phyloP scores from a whole-genome alignment of 2,797 vertebrate species.

The Falco novaeseelandiae region DNA sequence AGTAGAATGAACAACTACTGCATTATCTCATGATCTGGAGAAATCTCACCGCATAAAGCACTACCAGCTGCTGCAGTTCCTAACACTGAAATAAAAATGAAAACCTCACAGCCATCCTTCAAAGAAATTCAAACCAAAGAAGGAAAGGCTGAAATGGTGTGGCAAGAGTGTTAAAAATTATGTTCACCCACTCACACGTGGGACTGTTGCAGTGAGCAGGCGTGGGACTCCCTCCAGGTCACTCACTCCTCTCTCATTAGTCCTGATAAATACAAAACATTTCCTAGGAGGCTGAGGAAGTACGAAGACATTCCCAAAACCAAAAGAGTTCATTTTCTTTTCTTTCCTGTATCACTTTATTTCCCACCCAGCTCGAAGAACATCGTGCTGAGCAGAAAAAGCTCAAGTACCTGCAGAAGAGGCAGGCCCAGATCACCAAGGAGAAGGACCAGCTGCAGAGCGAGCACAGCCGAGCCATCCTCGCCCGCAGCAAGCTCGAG shows the following conservation, averaged over 20 bases:
- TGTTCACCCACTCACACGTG: background rate
- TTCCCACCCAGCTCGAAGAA: slow-evolving; percentile 76
- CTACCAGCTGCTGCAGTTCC: background rate
- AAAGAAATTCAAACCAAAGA: background rate
- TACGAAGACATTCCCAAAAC: background rate
- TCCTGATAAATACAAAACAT: background rate
- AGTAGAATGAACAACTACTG: background rate
- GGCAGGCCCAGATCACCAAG: slow-evolving; percentile 78
- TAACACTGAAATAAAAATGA: background rate
- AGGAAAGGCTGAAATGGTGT: background rate
- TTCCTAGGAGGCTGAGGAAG: background rate
- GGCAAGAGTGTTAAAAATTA: background rate
- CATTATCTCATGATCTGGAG: background rate
- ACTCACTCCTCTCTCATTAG: background rate
- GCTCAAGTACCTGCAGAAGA: slow-evolving; percentile 83
- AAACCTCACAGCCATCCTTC: background rate
- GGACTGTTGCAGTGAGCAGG: background rate
- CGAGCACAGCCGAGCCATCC: slow-evolving; percentile 82
- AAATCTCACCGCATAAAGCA: background rate
- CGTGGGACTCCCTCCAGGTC: background rate
- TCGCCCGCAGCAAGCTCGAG: slow-evolving; percentile 89
- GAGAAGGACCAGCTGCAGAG: slow-evolving; percentile 87
- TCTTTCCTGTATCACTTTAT: background rate
- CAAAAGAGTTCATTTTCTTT: background rate
- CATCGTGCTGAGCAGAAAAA: slow-evolving; percentile 83